These are phyloP conservation scores for Athripsodes cinereus DNA, from an alignment of 2,888 invertebrate genomes.

Conservation along the genomic window DNA sequence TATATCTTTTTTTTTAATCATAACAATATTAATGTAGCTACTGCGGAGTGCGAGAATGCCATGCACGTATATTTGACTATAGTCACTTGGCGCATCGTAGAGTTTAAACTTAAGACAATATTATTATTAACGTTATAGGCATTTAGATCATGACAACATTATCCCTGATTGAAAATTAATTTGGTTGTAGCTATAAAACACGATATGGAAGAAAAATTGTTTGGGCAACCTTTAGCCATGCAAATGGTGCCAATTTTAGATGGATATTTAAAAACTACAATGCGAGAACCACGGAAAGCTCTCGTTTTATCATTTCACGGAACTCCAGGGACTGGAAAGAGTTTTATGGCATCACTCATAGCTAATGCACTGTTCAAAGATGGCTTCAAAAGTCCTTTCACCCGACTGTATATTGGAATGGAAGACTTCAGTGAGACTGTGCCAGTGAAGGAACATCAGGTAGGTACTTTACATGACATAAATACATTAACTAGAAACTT, in stretches of 20 bases:
- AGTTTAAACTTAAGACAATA: too few relatives aligned
- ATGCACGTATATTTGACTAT: too few relatives aligned
- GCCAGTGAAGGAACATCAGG: too few relatives aligned
- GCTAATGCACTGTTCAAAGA: conserved; percentile 68
- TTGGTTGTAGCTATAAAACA: conserved; percentile 49
- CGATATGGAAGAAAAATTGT: conserved; percentile 50
- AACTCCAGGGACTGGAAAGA: conserved; percentile 90
- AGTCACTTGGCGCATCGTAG: too few relatives aligned
- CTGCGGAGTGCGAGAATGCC: too few relatives aligned
- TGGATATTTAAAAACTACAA: conserved; percentile 45
- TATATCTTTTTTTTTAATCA: too few relatives aligned
- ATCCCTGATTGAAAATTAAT: too few relatives aligned
- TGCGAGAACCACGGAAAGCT: conserved; percentile 61
- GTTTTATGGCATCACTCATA: conserved; percentile 74
- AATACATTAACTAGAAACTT: too few relatives aligned
- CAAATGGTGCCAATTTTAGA: conserved; percentile 60
- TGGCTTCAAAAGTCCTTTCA: conserved; percentile 71
- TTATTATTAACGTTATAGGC: too few relatives aligned
- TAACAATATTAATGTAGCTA: too few relatives aligned
- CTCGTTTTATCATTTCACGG: conserved; percentile 93
- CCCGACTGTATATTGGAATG: conserved; percentile 75
- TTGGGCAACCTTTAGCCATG: conserved; percentile 78
- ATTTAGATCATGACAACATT: too few relatives aligned
- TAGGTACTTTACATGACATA: conserved; percentile 39
- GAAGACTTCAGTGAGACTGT: conserved; percentile 57